These are phyloP conservation scores for Chouioia cunea DNA, from an alignment of 2,888 invertebrate species.

Conservation along the genomic window DNA sequence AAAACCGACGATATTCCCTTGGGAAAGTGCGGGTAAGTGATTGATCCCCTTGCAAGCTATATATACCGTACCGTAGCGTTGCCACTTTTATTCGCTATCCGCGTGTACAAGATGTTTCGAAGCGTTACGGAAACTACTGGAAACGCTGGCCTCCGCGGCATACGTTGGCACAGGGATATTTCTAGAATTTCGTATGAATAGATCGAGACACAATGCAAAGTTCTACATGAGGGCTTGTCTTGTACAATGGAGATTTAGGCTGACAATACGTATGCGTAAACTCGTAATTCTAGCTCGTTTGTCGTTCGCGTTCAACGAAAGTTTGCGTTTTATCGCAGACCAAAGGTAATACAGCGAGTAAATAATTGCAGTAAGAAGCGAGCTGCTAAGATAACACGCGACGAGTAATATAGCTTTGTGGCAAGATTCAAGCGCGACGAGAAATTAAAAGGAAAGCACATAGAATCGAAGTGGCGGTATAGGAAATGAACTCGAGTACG, in stretches of 20 bases:
- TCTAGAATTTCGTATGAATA: background rate
- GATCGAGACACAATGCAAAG: background rate
- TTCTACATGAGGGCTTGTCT: constrained; percentile 13
- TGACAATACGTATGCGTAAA: background rate
- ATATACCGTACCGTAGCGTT: background rate
- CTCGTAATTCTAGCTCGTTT: too few species aligned
- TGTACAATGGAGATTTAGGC: constrained; percentile 1
- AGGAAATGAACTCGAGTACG: constrained; percentile 1
- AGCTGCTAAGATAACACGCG: too few species aligned
- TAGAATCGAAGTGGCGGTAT: background rate
- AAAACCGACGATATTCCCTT: constrained; percentile 46
- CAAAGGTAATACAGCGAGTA: too few species aligned
- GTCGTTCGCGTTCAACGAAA: too few species aligned
- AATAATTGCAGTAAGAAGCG: too few species aligned
- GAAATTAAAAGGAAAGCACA: constrained; percentile 8
- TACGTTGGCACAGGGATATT: background rate
- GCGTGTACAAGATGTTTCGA: too few species aligned
- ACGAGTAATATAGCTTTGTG: too few species aligned
- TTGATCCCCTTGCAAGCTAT: constrained; percentile 52
- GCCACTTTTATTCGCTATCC: constrained; percentile 11
- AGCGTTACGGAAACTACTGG: too few species aligned
- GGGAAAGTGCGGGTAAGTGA: constrained; percentile 65
- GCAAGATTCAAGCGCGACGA: background rate
- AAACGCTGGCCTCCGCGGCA: background rate
- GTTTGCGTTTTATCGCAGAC: too few species aligned